These are phyloP conservation scores for Zygothrica quintamaculata DNA, from an alignment of 2,888 invertebrate genomes.

Conservation along the genomic window DNA sequence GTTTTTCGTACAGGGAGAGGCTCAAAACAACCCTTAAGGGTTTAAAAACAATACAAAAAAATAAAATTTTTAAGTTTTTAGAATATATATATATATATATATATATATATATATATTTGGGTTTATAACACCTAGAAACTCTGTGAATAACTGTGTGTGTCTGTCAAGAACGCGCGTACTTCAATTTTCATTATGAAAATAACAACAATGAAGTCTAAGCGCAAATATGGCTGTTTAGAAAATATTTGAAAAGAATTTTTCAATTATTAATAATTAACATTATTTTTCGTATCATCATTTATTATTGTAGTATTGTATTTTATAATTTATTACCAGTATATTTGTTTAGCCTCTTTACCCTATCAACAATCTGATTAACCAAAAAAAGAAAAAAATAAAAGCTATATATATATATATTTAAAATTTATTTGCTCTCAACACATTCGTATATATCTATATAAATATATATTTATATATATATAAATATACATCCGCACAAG, in stretches of 20 bases:
- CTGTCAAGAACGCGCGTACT: conserved; percentile 57
- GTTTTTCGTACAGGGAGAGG: conserved; percentile 3
- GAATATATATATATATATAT: too few species aligned
- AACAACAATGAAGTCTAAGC: conserved; percentile 84
- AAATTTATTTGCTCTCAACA: conserved; percentile 27
- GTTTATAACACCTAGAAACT: conserved; percentile 25
- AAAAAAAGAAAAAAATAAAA: too few species aligned
- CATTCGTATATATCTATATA: neutral
- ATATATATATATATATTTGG: too few species aligned
- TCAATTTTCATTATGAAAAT: conserved; percentile 83
- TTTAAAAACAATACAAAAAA: neutral
- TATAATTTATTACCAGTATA: conserved; percentile 64
- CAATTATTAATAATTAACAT: conserved; percentile 76
- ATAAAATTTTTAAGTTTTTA: too few species aligned
- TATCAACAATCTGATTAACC: too few species aligned
- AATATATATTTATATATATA: conserved; percentile 4
- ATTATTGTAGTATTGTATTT: conserved; percentile 75
- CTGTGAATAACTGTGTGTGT: conserved; percentile 10
- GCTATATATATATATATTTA: too few species aligned
- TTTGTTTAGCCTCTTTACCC: conserved; percentile 51
- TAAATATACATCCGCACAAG: neutral
- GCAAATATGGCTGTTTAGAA: conserved; percentile 84
- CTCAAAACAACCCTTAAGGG: conserved; percentile 15
- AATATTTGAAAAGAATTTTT: conserved; percentile 83
- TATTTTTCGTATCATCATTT: conserved; percentile 77